Evolutionary conservation across 2,113 vertebrate genomes (phyloP).

Genomic region (Sphyrna mokarran): DNA sequence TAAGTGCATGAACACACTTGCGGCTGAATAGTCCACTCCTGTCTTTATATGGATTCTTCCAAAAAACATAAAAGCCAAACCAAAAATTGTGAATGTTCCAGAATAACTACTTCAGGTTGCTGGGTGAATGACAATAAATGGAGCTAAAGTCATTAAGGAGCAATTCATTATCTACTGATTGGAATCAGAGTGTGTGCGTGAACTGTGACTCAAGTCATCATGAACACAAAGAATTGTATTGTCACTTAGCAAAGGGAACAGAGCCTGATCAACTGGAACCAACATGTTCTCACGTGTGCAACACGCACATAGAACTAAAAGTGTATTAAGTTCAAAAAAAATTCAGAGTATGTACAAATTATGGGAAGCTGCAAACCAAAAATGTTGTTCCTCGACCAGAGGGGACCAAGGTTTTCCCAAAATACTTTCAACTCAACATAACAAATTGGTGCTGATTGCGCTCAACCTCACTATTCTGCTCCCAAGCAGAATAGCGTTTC

Average conservation of each 20-base stretch:
- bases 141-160: neutral
- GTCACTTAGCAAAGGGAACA: neutral
- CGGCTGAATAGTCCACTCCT: neutral
- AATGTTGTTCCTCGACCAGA: neutral
- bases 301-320: neutral
- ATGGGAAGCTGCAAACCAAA: neutral
- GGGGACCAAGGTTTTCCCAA: neutral
- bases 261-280: neutral
- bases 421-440: neutral
- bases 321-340: neutral
- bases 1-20: neutral
- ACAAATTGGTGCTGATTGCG: neutral
- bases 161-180: neutral
- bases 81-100: neutral
- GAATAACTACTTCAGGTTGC: neutral
- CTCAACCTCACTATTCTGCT: neutral
- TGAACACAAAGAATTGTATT: constrained; percentile 11
- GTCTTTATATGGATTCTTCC: neutral
- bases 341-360: neutral
- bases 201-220: constrained; percentile 5
- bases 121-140: neutral
- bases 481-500: no score
- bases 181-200: neutral
- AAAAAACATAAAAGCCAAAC: neutral
- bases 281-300: neutral